Base-by-base conservation (phyloP, 1,140 invertebrate species). In the Pararge aegeria region DNA sequence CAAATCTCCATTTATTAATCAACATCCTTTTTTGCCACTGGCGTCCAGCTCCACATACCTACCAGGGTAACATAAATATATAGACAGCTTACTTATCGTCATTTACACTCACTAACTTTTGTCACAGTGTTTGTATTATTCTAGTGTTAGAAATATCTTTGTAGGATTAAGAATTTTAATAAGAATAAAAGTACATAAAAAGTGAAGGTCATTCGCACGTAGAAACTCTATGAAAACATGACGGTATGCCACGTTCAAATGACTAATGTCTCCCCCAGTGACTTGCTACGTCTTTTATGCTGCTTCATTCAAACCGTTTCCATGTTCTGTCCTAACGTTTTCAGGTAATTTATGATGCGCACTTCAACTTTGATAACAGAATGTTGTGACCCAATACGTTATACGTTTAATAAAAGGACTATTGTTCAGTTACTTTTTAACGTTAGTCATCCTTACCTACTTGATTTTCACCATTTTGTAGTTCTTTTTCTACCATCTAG, bases 291-390 rank as follows among this genome's bases (percentile, higher is more conserved):
- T 61, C 52, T 49, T 68, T 71, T 70, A 49, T 77, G 79, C 78
- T 71, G 66, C 73, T 68, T 80, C 75, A 80, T 76, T 66, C 44
- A 44, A 15, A 34, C 10, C 30, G 18, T 46, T 15, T 1, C 15
- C 15, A 46, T 24, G 46, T 42, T 58, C 46, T 61, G 53, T 18
- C 50, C 61, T 54, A 73, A 70, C 75, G 70, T 77, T 81, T 73
- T 76, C 69, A 75, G 75, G 70, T 83, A 78, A 85, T 83, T 80
- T 78, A 81, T 83, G 61, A 73, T 68, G 66, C 65, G 57, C 61
- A 53, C 61, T 67, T 68, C 63, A 63, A 74, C 64, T 68, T 69
- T 73, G 69, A 75, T 75, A 77, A 72, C 65, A 62, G 64, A 55
- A 50, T 67, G 63, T 65, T 70, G 68, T 75, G 62, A 67, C 49